A percentile compares a stretch with the other conserved stretches of the same genome.
Conservation (phyloP, 1,140 invertebrate species). For the Akabosia matsudoensis region DNA sequence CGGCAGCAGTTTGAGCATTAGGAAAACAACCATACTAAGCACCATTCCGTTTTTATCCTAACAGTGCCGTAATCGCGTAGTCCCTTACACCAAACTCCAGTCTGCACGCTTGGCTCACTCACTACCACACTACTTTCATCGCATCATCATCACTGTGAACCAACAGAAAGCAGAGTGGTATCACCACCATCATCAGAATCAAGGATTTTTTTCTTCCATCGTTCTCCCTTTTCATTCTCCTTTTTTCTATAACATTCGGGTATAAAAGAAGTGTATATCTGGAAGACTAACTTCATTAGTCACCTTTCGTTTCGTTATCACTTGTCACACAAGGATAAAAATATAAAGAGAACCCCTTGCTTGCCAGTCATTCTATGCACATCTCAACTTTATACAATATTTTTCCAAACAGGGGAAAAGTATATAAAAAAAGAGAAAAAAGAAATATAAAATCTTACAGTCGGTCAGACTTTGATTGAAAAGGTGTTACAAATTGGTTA, state of each 20-base stretch:
- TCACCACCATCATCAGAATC: neutral
- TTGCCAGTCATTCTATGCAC: constrained; percentile 8
- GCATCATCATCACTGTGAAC: neutral
- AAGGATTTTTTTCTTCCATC: neutral
- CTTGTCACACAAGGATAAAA: constrained; percentile 47
- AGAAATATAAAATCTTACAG: constrained; percentile 39
- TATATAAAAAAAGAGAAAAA: constrained; percentile 27
- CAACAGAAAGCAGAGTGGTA: neutral
- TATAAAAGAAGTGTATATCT: constrained; percentile 18
- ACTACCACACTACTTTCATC: neutral
- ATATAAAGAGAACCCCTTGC: constrained; percentile 29
- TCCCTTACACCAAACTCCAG: neutral
- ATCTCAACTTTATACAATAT: neutral
- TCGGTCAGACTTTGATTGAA: constrained; percentile 46
- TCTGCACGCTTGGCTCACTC: neutral
- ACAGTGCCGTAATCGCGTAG: neutral
- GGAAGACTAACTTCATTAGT: constrained; percentile 50
- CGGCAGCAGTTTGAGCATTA: neutral
- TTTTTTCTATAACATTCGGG: neutral
- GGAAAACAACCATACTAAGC: constrained; percentile 8
- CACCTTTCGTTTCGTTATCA: constrained; percentile 52
- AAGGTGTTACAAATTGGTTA: constrained; percentile 48
- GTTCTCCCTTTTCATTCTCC: neutral
- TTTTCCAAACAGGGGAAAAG: neutral
- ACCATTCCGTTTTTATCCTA: neutral